phyloP scores from a whole-genome alignment of 2,888 invertebrate species.

The Nasonovia ribisnigri region DNA sequence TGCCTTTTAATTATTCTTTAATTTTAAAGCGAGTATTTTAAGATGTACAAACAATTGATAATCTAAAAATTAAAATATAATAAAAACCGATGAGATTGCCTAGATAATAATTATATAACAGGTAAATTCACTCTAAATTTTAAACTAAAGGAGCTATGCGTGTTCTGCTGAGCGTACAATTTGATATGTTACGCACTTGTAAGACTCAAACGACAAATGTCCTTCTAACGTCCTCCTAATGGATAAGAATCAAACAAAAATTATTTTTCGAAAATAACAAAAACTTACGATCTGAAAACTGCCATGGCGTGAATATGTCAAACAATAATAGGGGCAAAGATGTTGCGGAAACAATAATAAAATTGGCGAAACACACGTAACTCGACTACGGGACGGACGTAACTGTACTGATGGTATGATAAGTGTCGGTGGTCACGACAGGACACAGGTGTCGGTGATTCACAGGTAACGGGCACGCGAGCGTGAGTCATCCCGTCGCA shows the following conservation, averaged over 20 bases:
- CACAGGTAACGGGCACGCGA: neutral
- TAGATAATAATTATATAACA: too few species aligned
- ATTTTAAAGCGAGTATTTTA: too few species aligned
- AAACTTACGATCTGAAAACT: neutral
- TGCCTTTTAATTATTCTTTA: too few species aligned
- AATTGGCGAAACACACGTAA: neutral
- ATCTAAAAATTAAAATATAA: too few species aligned
- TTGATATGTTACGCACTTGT: too few species aligned
- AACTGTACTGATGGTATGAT: neutral
- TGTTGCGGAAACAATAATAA: neutral
- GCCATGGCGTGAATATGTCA: neutral
- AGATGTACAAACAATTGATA: too few species aligned
- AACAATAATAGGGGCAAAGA: neutral
- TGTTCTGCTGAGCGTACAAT: too few species aligned
- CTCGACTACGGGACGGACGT: neutral
- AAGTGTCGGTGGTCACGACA: neutral
- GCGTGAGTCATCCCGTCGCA: neutral
- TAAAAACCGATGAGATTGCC: too few species aligned
- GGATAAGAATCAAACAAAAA: neutral
- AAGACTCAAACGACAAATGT: too few species aligned
- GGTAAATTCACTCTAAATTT: too few species aligned
- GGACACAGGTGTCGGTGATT: neutral
- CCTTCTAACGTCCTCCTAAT: too few species aligned
- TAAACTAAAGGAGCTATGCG: too few species aligned
- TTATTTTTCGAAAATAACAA: neutral